These are phyloP conservation scores for Amphiduros pacificus DNA, from an alignment of 2,888 invertebrate species.

Conservation along the genomic window DNA sequence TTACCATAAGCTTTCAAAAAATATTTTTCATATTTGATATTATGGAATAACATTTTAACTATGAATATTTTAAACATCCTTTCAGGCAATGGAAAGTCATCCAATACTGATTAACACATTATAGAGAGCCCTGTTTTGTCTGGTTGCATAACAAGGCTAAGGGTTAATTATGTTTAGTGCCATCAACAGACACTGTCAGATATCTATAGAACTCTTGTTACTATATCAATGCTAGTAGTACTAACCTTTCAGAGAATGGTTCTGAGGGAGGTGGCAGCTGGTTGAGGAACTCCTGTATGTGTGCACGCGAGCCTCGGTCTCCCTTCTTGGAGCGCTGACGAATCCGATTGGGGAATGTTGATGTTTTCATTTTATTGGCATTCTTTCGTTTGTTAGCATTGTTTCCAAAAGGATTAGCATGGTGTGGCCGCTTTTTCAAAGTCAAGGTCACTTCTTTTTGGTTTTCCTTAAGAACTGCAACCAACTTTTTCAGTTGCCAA, in stretches of 20 bases:
- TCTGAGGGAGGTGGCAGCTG: slow-evolving; percentile 7
- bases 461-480: slow-evolving; percentile 72
- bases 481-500: slow-evolving; percentile 78
- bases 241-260: slow-evolving; percentile 17
- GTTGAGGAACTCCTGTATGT: slow-evolving; percentile 17
- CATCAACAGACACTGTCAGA: too few species aligned
- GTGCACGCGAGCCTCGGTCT: slow-evolving; percentile 4
- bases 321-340: slow-evolving; percentile 10
- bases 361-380: slow-evolving; percentile 25
- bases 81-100: too few species aligned
- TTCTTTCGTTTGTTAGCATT: slow-evolving; percentile 44
- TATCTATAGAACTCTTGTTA: too few species aligned
- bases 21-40: too few species aligned
- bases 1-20: too few species aligned
- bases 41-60: too few species aligned
- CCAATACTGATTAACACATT: too few species aligned
- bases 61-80: too few species aligned
- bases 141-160: too few species aligned
- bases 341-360: slow-evolving; percentile 26
- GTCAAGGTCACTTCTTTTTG: slow-evolving; percentile 81
- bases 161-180: too few species aligned
- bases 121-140: too few species aligned
- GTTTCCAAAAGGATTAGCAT: slow-evolving; percentile 74
- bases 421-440: slow-evolving; percentile 79
- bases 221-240: too few species aligned